These are phyloP conservation scores for Leptodactylus fallax DNA, from an alignment of 2,797 vertebrate genomes.

Conservation along the genomic window DNA sequence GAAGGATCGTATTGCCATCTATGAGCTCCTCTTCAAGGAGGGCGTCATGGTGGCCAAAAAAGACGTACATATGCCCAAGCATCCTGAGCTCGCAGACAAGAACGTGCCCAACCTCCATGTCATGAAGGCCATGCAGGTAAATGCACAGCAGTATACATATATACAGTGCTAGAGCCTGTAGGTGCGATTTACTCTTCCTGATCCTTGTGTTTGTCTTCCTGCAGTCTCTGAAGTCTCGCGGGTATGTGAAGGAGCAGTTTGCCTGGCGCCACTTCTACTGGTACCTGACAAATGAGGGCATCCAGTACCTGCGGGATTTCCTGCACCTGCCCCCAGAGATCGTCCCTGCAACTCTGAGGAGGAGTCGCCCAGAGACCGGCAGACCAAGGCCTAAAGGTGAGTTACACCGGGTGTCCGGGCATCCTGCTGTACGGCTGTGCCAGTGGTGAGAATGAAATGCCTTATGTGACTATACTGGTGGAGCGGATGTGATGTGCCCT, in stretches of 20 bases:
- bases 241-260: constrained; percentile 99
- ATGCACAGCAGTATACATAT: background rate
- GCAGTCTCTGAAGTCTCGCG: constrained; percentile 96
- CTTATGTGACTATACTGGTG: background rate
- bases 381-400: constrained; percentile 95
- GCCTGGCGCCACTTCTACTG: constrained; percentile 99
- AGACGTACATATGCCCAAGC: constrained; percentile 95
- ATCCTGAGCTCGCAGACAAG: constrained; percentile 95
- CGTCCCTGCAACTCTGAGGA: constrained; percentile 93
- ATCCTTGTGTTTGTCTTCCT: constrained; percentile 2
- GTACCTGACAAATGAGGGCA: constrained; percentile 98
- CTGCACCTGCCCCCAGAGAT: constrained; percentile 97
- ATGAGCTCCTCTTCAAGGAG: constrained; percentile 99
- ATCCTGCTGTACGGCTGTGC: background rate
- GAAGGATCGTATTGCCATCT: constrained; percentile 98
- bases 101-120: constrained; percentile 98
- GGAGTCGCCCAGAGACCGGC: constrained; percentile 95
- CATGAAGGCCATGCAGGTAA: constrained; percentile 99
- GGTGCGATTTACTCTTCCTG: background rate
- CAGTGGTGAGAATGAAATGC: too few relatives aligned
- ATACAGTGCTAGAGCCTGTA: too few relatives aligned
- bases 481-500: too few relatives aligned
- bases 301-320: constrained; percentile 98
- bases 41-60: constrained; percentile 99
- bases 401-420: background rate